A percentile compares a stretch with the other conserved stretches of the same genome.
phyloP scores from a whole-genome alignment of 1,140 invertebrate genomes.

The Eciton burchellii region DNA sequence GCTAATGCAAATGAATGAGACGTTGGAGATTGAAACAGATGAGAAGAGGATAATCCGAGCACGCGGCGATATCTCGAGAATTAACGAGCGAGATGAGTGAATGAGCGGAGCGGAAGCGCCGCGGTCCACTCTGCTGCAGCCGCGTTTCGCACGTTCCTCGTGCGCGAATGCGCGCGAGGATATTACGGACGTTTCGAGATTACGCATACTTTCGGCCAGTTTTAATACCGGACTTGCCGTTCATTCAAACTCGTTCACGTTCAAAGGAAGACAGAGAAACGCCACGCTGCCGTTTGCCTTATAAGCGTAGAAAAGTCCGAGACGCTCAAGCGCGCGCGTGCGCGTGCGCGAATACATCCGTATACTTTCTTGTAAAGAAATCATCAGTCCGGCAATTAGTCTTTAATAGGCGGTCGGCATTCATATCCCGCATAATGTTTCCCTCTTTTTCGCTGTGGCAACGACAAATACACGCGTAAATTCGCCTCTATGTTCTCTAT shows the following conservation, averaged over 20 bases:
- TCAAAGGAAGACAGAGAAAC: too few relatives aligned
- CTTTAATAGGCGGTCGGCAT: slow-evolving; percentile 61
- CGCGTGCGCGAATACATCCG: not conserved
- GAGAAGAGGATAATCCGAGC: slow-evolving; percentile 47
- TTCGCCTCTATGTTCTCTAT: slow-evolving; percentile 57
- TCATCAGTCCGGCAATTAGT: slow-evolving; percentile 67
- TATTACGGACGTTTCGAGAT: not conserved
- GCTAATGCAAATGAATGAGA: slow-evolving; percentile 49
- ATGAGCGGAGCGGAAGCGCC: not conserved
- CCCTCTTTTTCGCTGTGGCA: slow-evolving; percentile 36
- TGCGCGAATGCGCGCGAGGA: too few relatives aligned
- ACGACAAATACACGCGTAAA: slow-evolving; percentile 58
- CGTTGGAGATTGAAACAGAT: slow-evolving; percentile 42
- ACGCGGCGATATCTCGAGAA: slow-evolving; percentile 31
- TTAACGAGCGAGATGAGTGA: slow-evolving; percentile 27
- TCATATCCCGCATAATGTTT: slow-evolving; percentile 71
- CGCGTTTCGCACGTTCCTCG: not conserved
- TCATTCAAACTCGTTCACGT: too few relatives aligned
- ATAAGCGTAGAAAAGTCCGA: not conserved
- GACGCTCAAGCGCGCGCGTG: not conserved
- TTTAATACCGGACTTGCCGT: not conserved
- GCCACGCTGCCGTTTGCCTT: not conserved
- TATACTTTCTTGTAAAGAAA: slow-evolving; percentile 56
- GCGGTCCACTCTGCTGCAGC: not conserved
- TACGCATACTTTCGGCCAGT: not conserved